A percentile compares a stretch with the other conserved stretches of the same genome.
Evolutionary conservation across 2,888 invertebrate genomes (phyloP).

Genomic region (Diarsia rubi): DNA sequence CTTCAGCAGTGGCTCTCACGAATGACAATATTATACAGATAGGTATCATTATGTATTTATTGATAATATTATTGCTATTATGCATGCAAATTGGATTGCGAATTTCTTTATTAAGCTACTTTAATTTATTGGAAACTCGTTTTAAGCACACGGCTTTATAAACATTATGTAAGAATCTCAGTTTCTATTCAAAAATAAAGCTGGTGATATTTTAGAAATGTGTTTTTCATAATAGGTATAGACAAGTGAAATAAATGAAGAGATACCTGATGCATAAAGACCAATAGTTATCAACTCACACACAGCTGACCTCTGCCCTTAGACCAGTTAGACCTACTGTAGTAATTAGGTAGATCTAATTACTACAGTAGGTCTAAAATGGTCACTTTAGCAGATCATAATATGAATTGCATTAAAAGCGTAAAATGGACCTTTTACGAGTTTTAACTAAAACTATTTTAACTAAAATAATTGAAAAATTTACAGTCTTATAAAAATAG

Average conservation of each 20-base stretch:
- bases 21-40: background rate
- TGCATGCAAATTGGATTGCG: constrained; percentile 3
- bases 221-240: background rate
- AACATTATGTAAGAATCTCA: constrained; percentile 14
- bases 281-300: background rate
- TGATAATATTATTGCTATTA: constrained; percentile 6
- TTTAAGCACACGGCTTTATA: background rate
- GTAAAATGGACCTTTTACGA: no score
- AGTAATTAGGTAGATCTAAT: no score
- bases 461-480: no score
- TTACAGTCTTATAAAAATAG: no score
- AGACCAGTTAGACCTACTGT: no score
- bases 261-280: background rate
- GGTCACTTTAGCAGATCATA: no score
- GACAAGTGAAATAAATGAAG: background rate
- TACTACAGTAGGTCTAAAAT: no score
- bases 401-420: no score
- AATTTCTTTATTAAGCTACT: background rate
- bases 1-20: background rate
- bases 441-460: no score
- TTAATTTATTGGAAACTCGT: constrained; percentile 5
- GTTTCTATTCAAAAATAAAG: background rate
- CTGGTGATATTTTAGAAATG: background rate
- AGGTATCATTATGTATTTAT: background rate
- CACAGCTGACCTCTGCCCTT: background rate